Conservation (phyloP, 2,888 invertebrate species). For the Pachymerium ferrugineum region DNA sequence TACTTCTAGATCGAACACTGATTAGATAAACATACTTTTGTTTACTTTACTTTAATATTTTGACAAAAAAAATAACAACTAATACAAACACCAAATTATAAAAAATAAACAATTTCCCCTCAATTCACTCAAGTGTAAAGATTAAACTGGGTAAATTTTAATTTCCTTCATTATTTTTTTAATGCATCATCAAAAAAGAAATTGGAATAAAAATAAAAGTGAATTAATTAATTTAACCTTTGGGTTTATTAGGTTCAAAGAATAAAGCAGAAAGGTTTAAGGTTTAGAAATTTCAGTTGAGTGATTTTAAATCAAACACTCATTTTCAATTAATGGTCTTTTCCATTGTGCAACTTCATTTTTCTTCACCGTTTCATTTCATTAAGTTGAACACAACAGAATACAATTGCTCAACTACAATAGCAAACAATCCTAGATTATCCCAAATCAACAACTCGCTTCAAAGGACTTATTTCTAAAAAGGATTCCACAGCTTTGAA, state of each 20-base stretch:
- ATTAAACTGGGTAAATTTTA: too few species aligned
- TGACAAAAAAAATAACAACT: too few species aligned
- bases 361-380: not conserved
- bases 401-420: not conserved
- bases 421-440: not conserved
- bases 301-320: slow-evolving; percentile 9
- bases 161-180: not conserved
- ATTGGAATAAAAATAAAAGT: not conserved
- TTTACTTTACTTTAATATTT: not conserved
- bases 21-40: slow-evolving; percentile 16
- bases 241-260: not conserved
- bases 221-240: not conserved
- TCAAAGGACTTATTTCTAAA: not conserved
- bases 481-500: not conserved
- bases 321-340: not conserved
- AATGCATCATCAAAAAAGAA: not conserved
- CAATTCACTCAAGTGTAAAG: not conserved
- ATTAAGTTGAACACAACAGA: not conserved
- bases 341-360: not conserved
- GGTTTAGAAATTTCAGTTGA: not conserved
- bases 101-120: slow-evolving; percentile 4
- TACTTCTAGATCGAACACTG: not conserved
- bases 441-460: slow-evolving; percentile 3
- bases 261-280: not conserved
- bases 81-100: too few species aligned